These are phyloP conservation scores for Brenthis daphne DNA, from an alignment of 2,888 invertebrate species.

Conservation along the genomic window DNA sequence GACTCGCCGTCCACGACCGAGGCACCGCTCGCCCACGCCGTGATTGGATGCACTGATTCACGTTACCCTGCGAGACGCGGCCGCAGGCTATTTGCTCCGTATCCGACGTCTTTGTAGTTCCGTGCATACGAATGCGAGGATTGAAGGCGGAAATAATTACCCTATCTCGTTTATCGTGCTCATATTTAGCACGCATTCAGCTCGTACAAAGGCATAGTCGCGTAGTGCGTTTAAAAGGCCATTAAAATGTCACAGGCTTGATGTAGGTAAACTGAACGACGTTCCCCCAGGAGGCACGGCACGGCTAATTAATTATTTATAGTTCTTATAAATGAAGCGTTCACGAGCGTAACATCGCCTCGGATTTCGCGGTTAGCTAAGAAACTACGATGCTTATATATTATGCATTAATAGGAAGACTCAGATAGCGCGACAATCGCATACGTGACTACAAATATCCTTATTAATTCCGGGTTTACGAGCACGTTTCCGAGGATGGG, in stretches of 20 bases:
- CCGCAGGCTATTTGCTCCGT: slow-evolving; percentile 57
- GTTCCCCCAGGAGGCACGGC: slow-evolving; percentile 50
- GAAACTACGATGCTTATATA: slow-evolving; percentile 29
- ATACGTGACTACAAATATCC: slow-evolving; percentile 55
- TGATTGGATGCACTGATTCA: slow-evolving; percentile 71
- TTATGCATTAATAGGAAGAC: slow-evolving; percentile 40
- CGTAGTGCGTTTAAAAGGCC: slow-evolving; percentile 69
- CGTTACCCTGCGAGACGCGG: slow-evolving; percentile 49
- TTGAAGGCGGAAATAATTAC: slow-evolving; percentile 64
- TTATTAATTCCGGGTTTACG: slow-evolving; percentile 59
- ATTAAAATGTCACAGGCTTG: slow-evolving; percentile 75
- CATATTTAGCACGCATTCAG: slow-evolving; percentile 46
- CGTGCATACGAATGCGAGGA: slow-evolving; percentile 52
- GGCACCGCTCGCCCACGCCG: slow-evolving; percentile 43
- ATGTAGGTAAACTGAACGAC: slow-evolving; percentile 59
- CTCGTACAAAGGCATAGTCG: slow-evolving; percentile 57
- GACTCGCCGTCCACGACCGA: slow-evolving; percentile 52
- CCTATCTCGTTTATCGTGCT: slow-evolving; percentile 51
- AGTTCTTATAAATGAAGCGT: slow-evolving; percentile 60
- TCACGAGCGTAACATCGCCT: slow-evolving; percentile 41
- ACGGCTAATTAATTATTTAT: slow-evolving; percentile 71
- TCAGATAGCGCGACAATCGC: slow-evolving; percentile 49
- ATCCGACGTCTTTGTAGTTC: slow-evolving; percentile 56
- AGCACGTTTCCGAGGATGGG: slow-evolving; percentile 36
- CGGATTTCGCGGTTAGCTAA: slow-evolving; percentile 43